phyloP scores from a whole-genome alignment of 2,113 vertebrate species.

The Vulpes ferrilata region DNA sequence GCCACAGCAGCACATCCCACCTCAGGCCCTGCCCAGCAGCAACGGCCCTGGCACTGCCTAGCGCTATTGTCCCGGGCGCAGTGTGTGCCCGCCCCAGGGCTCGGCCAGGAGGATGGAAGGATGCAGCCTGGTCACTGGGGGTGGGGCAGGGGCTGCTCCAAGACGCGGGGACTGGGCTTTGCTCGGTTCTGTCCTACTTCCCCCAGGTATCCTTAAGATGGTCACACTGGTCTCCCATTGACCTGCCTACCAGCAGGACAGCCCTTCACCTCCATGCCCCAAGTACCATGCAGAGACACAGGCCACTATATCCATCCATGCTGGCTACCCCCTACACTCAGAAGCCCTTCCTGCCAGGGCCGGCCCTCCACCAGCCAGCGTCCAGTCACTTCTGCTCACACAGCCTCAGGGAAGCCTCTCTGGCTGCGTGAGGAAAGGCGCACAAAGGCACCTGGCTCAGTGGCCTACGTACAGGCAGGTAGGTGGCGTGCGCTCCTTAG shows the following conservation, averaged over 20 bases:
- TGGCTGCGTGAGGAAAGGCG: neutral
- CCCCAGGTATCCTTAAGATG: conserved; percentile 5
- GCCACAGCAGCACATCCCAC: conserved; percentile 76
- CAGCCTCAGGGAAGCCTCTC: neutral
- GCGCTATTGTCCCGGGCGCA: conserved; percentile 72
- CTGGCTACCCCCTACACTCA: neutral
- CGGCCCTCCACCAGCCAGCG: neutral
- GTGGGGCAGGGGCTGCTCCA: neutral
- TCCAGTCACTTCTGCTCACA: neutral
- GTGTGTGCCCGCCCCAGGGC: conserved; percentile 55
- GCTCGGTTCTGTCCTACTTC: neutral
- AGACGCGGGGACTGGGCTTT: too few species aligned
- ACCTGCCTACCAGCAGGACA: neutral
- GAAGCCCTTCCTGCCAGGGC: neutral
- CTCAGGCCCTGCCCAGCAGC: conserved; percentile 25
- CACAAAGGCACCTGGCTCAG: neutral
- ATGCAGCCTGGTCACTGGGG: neutral
- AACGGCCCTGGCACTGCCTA: conserved; percentile 71
- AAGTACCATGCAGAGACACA: neutral
- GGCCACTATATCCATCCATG: neutral
- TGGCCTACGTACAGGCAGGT: neutral
- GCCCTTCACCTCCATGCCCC: neutral
- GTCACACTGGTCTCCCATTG: neutral
- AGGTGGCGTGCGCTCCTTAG: neutral
- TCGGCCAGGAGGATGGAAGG: neutral